Evolutionary conservation across 2,888 invertebrate species (phyloP).

Genomic region (Crossocerus cetratus): DNA sequence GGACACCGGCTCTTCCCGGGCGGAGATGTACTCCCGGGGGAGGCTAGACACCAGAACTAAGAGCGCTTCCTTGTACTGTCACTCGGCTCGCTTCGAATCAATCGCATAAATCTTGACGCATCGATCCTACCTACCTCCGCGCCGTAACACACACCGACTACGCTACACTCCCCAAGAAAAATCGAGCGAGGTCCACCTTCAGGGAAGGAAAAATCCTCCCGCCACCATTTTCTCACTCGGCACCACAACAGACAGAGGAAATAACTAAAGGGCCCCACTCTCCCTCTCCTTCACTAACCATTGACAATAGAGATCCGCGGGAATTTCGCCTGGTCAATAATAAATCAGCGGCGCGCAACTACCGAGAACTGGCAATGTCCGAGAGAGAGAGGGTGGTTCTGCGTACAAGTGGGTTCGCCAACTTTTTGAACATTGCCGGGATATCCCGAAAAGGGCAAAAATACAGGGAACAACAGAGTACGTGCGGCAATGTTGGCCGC

Average conservation of each 20-base stretch:
- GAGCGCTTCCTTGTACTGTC: constrained; percentile 78
- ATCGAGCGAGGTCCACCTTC: constrained; percentile 38
- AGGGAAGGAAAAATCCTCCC: constrained; percentile 13
- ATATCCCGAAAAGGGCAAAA: constrained; percentile 15
- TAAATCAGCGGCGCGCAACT: too few species aligned
- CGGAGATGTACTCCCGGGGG: constrained; percentile 70
- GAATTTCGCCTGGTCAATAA: too few species aligned
- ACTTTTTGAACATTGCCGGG: constrained; percentile 37
- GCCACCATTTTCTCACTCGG: constrained; percentile 15
- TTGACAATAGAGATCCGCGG: too few species aligned
- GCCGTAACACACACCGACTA: constrained; percentile 50
- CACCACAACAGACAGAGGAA: too few species aligned
- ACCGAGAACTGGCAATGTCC: too few species aligned
- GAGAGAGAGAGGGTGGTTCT: not conserved
- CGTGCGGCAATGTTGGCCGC: constrained; percentile 30
- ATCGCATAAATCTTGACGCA: constrained; percentile 76
- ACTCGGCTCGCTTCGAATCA: constrained; percentile 75
- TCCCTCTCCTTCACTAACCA: not conserved
- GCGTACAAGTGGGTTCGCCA: constrained; percentile 6
- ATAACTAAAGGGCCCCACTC: not conserved
- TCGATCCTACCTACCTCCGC: constrained; percentile 56
- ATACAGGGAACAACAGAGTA: constrained; percentile 6
- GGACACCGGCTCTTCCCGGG: constrained; percentile 69
- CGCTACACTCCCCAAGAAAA: constrained; percentile 42
- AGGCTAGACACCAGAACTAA: constrained; percentile 74